These are phyloP conservation scores for Percopsis transmontana DNA, from an alignment of 2,113 vertebrate species.

Conservation along the genomic window DNA sequence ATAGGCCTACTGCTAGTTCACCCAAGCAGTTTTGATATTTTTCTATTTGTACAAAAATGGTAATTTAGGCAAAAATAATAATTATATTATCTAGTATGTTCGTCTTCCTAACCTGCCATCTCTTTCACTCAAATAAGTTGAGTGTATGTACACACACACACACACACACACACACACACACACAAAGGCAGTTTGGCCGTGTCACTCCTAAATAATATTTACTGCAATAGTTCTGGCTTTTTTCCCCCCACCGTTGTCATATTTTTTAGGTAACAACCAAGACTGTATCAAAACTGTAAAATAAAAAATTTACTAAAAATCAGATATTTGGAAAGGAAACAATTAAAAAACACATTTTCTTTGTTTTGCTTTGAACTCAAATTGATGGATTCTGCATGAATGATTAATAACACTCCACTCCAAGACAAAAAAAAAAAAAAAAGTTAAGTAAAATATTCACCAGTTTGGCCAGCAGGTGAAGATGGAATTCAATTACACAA, in stretches of 20 bases:
- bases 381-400: background rate
- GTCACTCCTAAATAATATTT: slow-evolving; percentile 60
- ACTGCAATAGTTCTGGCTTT: slow-evolving; percentile 51
- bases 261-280: slow-evolving; percentile 67
- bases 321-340: slow-evolving; percentile 9
- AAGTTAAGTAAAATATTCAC: background rate
- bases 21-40: slow-evolving; percentile 55
- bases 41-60: slow-evolving; percentile 69
- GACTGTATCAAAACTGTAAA: slow-evolving; percentile 73
- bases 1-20: slow-evolving; percentile 21
- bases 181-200: slow-evolving; percentile 72
- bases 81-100: slow-evolving; percentile 39
- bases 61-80: slow-evolving; percentile 57
- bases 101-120: slow-evolving; percentile 29
- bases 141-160: slow-evolving; percentile 54
- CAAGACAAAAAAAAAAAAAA: background rate
- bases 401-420: slow-evolving; percentile 6
- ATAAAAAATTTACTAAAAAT: slow-evolving; percentile 54
- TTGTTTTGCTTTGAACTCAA: background rate
- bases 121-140: slow-evolving; percentile 30
- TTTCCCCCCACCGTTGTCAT: slow-evolving; percentile 49
- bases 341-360: background rate
- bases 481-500: too few species aligned
- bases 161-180: slow-evolving; percentile 30
- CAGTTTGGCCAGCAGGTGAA: too few species aligned